Conservation (phyloP, 2,113 vertebrate species). For the Euleptes europaea region DNA sequence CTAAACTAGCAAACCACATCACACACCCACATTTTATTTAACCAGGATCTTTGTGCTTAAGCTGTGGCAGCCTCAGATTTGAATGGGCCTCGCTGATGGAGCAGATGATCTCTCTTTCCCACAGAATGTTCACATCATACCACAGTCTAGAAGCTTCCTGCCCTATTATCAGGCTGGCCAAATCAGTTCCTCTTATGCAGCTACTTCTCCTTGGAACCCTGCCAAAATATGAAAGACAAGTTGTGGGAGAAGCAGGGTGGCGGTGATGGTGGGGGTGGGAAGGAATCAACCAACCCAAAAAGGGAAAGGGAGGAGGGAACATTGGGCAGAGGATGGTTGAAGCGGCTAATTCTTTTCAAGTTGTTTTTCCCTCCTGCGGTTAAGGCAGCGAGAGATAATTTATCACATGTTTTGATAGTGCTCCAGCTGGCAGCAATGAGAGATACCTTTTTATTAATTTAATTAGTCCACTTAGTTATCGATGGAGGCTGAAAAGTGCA, state of each 20-base stretch:
- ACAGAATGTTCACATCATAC: conserved; percentile 52
- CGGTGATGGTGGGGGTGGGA: conserved; percentile 29
- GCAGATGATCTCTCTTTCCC: conserved; percentile 61
- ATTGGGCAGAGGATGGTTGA: conserved; percentile 36
- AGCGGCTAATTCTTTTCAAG: conserved; percentile 65
- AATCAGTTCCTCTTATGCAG: conserved; percentile 57
- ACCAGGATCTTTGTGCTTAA: conserved; percentile 66
- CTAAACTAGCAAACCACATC: conserved; percentile 49
- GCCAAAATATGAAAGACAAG: conserved; percentile 67
- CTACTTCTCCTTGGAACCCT: conserved; percentile 62
- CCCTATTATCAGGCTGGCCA: conserved; percentile 62
- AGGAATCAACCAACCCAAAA: background rate
- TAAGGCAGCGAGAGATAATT: conserved; percentile 79
- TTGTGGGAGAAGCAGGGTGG: conserved; percentile 40
- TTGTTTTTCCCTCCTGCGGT: conserved; percentile 55
- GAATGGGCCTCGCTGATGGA: conserved; percentile 43
- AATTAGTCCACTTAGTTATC: conserved; percentile 85
- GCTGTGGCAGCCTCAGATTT: conserved; percentile 48
- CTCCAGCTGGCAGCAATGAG: conserved; percentile 80
- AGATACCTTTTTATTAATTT: conserved; percentile 88
- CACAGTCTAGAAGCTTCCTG: conserved; percentile 51
- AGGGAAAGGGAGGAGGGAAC: background rate
- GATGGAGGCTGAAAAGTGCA: conserved; percentile 69
- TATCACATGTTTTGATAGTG: conserved; percentile 80
- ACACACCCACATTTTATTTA: conserved; percentile 51